Conservation (phyloP, 2,888 invertebrate species). For the Urechis unicinctus region DNA sequence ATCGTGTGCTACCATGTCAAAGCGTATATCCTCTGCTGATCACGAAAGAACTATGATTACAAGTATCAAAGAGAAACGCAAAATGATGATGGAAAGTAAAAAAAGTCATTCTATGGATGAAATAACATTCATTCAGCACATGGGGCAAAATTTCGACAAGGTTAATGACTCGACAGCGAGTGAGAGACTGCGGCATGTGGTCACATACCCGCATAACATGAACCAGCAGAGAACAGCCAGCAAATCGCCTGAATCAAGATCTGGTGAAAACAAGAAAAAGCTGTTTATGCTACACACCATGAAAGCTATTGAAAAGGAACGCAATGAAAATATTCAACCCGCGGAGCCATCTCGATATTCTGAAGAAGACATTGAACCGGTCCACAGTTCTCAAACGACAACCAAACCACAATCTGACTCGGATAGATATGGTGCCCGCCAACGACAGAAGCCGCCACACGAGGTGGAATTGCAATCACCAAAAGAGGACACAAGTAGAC, state of each 20-base stretch:
- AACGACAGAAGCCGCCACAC: not conserved
- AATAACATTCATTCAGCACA: not conserved
- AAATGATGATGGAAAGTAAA: slow-evolving; percentile 4
- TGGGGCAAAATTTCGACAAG: not conserved
- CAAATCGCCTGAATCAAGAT: not conserved
- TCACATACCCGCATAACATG: not conserved
- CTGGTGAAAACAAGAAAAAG: not conserved
- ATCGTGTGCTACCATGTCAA: not conserved
- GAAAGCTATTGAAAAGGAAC: not conserved
- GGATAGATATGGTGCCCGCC: too few species aligned
- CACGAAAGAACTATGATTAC: not conserved
- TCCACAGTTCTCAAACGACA: not conserved
- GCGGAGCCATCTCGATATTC: not conserved
- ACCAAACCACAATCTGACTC: not conserved
- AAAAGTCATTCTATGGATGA: slow-evolving; percentile 16
- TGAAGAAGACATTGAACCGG: not conserved
- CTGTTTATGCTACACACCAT: not conserved
- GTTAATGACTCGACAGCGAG: not conserved
- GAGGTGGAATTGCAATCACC: not conserved
- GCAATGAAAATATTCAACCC: not conserved
- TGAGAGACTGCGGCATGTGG: not conserved
- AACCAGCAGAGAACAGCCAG: not conserved
- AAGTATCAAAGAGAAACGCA: slow-evolving; percentile 4
- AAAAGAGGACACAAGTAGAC: not conserved
- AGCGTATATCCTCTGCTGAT: not conserved